Conservation (phyloP, 2,888 invertebrate species). For the Archaeoteleia sp. region DNA sequence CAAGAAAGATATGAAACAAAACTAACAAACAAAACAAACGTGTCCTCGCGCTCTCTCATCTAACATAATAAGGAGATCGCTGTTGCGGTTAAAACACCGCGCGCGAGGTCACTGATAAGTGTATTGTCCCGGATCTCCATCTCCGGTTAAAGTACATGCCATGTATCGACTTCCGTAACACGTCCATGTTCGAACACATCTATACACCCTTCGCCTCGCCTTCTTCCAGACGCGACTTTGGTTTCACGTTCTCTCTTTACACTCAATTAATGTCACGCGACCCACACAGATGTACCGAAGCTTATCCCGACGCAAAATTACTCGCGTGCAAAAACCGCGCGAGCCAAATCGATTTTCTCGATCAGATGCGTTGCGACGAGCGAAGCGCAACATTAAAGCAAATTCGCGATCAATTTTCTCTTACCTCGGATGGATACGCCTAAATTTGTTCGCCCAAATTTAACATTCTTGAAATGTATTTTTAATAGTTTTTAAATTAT, state of each 20-base stretch:
- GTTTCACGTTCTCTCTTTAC: conserved; percentile 30
- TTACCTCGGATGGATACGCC: too few species aligned
- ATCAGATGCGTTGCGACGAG: neutral
- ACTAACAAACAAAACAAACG: too few species aligned
- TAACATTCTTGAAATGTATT: too few species aligned
- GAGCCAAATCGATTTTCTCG: conserved; percentile 20
- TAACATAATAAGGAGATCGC: too few species aligned
- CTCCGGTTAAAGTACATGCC: conserved; percentile 59
- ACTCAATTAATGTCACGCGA: conserved; percentile 44
- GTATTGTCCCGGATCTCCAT: conserved; percentile 65
- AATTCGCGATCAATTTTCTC: neutral
- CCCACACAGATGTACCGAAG: conserved; percentile 21
- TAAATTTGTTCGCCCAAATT: too few species aligned
- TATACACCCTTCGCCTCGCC: conserved; percentile 17
- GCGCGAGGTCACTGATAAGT: conserved; percentile 63
- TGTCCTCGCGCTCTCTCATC: too few species aligned
- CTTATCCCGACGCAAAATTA: conserved; percentile 14
- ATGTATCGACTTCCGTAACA: conserved; percentile 45
- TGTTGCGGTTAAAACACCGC: conserved; percentile 55
- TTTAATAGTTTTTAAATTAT: too few species aligned
- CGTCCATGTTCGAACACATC: conserved; percentile 6
- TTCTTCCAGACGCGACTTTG: conserved; percentile 15
- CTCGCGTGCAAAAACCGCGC: conserved; percentile 12
- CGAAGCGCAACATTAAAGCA: neutral
- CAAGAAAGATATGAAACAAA: too few species aligned